These are phyloP conservation scores for Phyllopteryx taeniolatus DNA, from an alignment of 2,113 vertebrate genomes.

Conservation along the genomic window DNA sequence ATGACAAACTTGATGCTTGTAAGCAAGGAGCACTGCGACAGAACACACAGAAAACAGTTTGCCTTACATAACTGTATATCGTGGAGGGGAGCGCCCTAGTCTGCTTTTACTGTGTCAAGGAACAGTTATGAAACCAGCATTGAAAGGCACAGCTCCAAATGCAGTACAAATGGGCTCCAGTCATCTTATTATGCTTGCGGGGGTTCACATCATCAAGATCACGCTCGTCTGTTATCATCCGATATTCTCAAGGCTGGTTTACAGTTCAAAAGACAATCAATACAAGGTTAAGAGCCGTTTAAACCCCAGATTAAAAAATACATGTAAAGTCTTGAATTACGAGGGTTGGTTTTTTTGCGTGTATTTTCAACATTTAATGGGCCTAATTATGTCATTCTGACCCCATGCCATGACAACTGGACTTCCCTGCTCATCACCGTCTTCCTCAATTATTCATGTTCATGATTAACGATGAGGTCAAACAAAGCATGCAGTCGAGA, in stretches of 20 bases:
- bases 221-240: slow-evolving; percentile 5
- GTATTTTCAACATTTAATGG: slow-evolving; percentile 22
- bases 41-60: slow-evolving; percentile 54
- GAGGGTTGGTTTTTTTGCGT: slow-evolving; percentile 7
- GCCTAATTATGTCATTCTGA: slow-evolving; percentile 28
- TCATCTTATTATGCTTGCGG: slow-evolving; percentile 32
- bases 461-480: neutral
- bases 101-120: slow-evolving; percentile 40
- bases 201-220: slow-evolving; percentile 14
- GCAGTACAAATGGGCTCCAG: slow-evolving; percentile 18
- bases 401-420: slow-evolving; percentile 10
- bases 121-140: slow-evolving; percentile 62
- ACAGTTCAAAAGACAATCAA: slow-evolving; percentile 30
- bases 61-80: slow-evolving; percentile 54
- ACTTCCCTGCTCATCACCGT: neutral
- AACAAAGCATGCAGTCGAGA: neutral
- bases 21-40: slow-evolving; percentile 35
- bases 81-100: slow-evolving; percentile 39
- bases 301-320: slow-evolving; percentile 1
- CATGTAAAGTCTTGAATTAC: neutral
- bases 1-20: slow-evolving; percentile 49
- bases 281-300: slow-evolving; percentile 20
- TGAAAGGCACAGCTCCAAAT: slow-evolving; percentile 52
- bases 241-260: slow-evolving; percentile 10
- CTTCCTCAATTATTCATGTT: neutral